Evolutionary conservation across 1,140 invertebrate genomes (phyloP), one percentile per base, ranked within the genome.

Genomic region (Habropoda laboriosa): DNA sequence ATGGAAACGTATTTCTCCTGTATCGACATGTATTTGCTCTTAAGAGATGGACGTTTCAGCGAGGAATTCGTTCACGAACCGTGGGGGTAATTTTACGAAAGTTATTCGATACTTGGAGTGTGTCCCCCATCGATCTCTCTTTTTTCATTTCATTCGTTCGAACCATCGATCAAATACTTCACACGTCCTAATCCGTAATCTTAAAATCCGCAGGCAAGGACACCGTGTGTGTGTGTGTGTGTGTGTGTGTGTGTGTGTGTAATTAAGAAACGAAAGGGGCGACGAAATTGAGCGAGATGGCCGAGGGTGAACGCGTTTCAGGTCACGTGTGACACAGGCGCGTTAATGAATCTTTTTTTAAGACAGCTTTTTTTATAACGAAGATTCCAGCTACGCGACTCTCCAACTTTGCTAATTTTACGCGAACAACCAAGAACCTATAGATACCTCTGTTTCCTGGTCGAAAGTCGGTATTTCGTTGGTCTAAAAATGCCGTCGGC

Each of bases 11-110:
- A 42, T 55, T 57, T 24, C 49, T 18, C n/a, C n/a, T 12, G 21
- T 35, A 57, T 32, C 27, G 68, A 71, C 68, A 57, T 24, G 51
- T 30, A 21, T 57, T 21, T 30, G 51, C 68, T 71, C 24, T 71
- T 57, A 30, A 51, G 35, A 71, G 68, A 57, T 30, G 35, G 51
- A 55, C 49, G 35, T 21, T 49, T 35, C 35, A 35, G 24, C 21
- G n/a, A 42, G 7, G 6, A 24, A 57, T 57, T 40, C 24, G 49
- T 55, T 40, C n/a, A 16, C 10, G 24, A 40, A 27, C 18, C 3
- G n/a, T 16, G 66, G 1, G 24, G 21, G 47, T 18, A 53, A 53
- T 53, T 68, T 38, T n/a, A 7, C 5, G 49, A 3, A 70, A n/a
- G n/a, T n/a, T n/a, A n/a, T n/a, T n/a, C n/a, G n/a, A n/a, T n/a